phyloP scores from a whole-genome alignment of 2,113 vertebrate species.

The Sylvietta virens region DNA sequence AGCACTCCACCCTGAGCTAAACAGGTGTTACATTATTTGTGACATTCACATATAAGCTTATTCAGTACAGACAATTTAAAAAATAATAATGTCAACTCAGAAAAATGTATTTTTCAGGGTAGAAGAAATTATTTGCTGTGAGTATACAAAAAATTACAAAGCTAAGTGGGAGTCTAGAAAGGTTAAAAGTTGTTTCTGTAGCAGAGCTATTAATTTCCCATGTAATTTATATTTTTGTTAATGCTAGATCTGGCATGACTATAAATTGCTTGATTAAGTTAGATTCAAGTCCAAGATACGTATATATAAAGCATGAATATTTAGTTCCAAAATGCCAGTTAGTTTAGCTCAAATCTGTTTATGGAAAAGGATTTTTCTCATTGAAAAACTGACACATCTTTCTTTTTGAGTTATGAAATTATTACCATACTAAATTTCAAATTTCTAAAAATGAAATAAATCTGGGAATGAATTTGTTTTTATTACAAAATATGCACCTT shows the following conservation, averaged over 20 bases:
- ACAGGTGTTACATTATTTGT: background rate
- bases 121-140: background rate
- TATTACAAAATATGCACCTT: background rate
- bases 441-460: background rate
- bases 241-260: background rate
- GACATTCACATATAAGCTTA: background rate
- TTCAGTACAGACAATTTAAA: background rate
- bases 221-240: background rate
- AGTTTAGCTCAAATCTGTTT: background rate
- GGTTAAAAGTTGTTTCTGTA: background rate
- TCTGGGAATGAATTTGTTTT: background rate
- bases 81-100: background rate
- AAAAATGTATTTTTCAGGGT: background rate
- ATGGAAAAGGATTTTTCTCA: background rate
- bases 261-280: background rate
- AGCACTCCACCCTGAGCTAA: background rate
- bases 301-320: background rate
- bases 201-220: background rate
- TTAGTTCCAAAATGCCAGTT: background rate
- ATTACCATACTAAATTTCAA: background rate
- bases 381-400: background rate
- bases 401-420: background rate
- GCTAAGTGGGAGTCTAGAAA: background rate
- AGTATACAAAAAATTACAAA: background rate
- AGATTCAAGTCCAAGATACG: background rate